A percentile compares a stretch with the other conserved stretches of the same genome.
Conservation (phyloP, 1,140 invertebrate species). For the Drosophila equinoxialis region DNA sequence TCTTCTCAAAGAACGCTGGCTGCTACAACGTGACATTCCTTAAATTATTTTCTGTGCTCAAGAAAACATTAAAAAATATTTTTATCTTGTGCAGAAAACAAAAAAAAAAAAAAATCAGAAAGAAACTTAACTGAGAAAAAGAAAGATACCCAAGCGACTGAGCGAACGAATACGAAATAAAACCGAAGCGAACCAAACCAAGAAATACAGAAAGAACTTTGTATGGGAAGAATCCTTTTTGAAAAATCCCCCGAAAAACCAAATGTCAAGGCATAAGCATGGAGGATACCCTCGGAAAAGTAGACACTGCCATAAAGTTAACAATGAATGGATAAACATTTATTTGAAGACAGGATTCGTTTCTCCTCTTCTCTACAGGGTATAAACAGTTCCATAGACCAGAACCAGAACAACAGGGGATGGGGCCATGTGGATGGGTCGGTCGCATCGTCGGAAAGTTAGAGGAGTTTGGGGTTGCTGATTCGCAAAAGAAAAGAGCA, state of each 20-base stretch:
- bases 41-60: slow-evolving; percentile 77
- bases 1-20: slow-evolving; percentile 30
- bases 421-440: not conserved
- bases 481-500: slow-evolving; percentile 39
- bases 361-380: not conserved
- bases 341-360: no score
- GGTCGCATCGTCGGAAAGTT: not conserved
- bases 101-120: slow-evolving; percentile 5
- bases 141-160: not conserved
- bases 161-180: slow-evolving; percentile 6
- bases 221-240: slow-evolving; percentile 68
- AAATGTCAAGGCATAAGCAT: slow-evolving; percentile 20
- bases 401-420: not conserved
- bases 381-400: not conserved
- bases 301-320: no score
- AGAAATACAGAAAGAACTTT: slow-evolving; percentile 46
- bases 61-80: slow-evolving; percentile 81
- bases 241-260: slow-evolving; percentile 40
- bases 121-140: slow-evolving; percentile 14
- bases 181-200: not conserved
- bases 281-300: slow-evolving; percentile 11
- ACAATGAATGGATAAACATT: no score
- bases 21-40: slow-evolving; percentile 76
- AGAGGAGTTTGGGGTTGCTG: not conserved
- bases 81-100: slow-evolving; percentile 66